Percentiles rank a stretch among this genome's conserved stretches.
phyloP scores from a whole-genome alignment of 2,888 invertebrate species.

The Hypena proboscidalis region DNA sequence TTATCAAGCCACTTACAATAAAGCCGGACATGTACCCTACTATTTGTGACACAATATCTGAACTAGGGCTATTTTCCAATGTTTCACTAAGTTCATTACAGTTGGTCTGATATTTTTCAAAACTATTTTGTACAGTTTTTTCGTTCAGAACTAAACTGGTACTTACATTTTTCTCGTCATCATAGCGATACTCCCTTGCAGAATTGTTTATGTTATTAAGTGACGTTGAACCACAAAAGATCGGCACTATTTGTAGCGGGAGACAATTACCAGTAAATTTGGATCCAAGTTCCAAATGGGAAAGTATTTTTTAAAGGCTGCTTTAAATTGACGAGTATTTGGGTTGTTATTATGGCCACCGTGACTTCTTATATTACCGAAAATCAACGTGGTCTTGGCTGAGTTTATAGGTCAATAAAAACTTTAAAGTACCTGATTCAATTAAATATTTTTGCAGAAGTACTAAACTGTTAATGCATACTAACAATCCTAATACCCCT shows the following conservation, averaged over 20 bases:
- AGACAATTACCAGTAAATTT: conserved; percentile 7
- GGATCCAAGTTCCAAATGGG: conserved; percentile 1
- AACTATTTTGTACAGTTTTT: not conserved
- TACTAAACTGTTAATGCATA: not conserved
- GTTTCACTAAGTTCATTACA: not conserved
- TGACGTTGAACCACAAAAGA: not conserved
- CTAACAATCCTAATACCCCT: conserved; percentile 1
- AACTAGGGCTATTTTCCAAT: not conserved
- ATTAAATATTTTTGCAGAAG: not conserved
- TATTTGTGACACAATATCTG: not conserved
- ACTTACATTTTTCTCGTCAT: conserved; percentile 4
- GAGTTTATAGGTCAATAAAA: conserved; percentile 1
- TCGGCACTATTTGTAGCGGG: conserved; percentile 1
- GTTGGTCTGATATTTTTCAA: conserved; percentile 4
- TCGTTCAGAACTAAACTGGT: not conserved
- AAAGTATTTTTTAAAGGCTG: conserved; percentile 1
- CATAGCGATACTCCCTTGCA: not conserved
- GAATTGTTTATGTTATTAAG: conserved; percentile 2
- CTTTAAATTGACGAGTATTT: conserved; percentile 4
- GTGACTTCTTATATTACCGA: not conserved
- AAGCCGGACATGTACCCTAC: not conserved
- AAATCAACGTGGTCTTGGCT: conserved; percentile 4
- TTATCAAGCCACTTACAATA: not conserved
- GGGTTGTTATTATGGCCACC: conserved; percentile 5
- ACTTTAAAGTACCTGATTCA: not conserved